Evolutionary conservation across 2,113 vertebrate genomes (phyloP), one percentile per base, ranked within the genome.

Genomic region (Neotragus pygmaeus): DNA sequence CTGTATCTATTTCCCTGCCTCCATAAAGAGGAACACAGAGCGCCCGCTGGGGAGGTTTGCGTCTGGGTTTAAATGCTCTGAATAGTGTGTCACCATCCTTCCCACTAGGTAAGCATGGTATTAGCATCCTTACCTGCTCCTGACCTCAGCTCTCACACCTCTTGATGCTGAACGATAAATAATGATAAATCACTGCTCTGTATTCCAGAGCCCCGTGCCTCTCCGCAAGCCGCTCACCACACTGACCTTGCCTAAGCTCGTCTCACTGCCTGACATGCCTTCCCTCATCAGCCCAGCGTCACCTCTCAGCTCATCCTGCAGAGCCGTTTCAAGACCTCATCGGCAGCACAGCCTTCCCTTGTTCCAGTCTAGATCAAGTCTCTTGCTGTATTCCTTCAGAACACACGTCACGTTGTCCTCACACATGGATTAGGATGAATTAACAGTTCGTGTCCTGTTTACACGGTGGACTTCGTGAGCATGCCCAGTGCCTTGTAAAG

Each of bases 291-390:
- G 5, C 45, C 92, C 58, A 85, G 36, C 39, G 87, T 45, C 0
- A 0, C 75, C 77, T 92, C 91, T 91, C 97, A 49, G 23, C 88
- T 39, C 90, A 57, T 51, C 57, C 64, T 25, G 36, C 47, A 81
- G 1, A 95, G 39, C 96, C 77, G 66, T 98, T 97, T 96, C 88
- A 51, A 95, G 36, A 70, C 95, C 0, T 58, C 58, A 12, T 51
- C 36, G 92, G 14, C 97, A 45, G 51, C 16, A 43, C 60, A 80
- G 86, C 45, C 86, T 95, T 77, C 30, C 36, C 47, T 77, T 0
- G 3, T 16, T 55, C 55, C 8, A 1, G 23, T 30, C 64, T 17
- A 23, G 7, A 45, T 11, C 15, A 5, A n/a, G 80, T 47, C 6
- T 75, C 39, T 17, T 12, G 28, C 53, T 28, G 9, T 7, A 11